phyloP scores from a whole-genome alignment of 2,888 invertebrate species.

The Strigamia maritima region DNA sequence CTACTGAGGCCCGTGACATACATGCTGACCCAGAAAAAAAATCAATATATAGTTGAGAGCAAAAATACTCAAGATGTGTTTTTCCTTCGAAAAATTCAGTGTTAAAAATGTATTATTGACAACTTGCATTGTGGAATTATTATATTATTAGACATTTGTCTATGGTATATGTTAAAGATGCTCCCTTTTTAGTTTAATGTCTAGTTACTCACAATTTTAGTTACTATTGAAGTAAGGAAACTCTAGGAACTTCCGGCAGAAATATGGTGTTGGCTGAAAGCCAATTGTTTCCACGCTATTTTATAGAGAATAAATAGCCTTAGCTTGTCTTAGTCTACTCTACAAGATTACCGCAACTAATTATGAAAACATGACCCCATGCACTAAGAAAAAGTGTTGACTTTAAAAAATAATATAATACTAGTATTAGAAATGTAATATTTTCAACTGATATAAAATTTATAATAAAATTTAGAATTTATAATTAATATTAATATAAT shows the following conservation, averaged over 20 bases:
- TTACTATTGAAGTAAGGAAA: background rate
- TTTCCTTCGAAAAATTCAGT: background rate
- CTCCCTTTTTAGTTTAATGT: background rate
- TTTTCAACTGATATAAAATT: no score
- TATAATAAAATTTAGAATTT: no score
- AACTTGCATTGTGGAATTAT: no score
- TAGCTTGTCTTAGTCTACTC: background rate
- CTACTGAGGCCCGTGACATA: conserved; percentile 7
- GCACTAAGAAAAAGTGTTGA: background rate
- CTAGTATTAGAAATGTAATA: no score
- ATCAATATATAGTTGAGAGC: background rate
- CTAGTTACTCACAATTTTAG: background rate
- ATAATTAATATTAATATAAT: background rate
- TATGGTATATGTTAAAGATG: no score
- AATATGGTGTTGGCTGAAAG: background rate
- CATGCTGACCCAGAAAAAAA: background rate
- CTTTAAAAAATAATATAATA: background rate
- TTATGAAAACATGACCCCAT: background rate
- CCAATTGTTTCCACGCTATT: conserved; percentile 2
- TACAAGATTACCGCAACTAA: conserved; percentile 1
- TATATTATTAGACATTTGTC: no score
- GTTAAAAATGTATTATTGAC: no score
- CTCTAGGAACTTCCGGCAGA: background rate
- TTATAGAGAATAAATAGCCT: background rate
- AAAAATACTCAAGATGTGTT: background rate